Percentiles rank a stretch among this genome's conserved stretches.
phyloP scores from a whole-genome alignment of 2,797 vertebrate species.

The Esox masquinongy region DNA sequence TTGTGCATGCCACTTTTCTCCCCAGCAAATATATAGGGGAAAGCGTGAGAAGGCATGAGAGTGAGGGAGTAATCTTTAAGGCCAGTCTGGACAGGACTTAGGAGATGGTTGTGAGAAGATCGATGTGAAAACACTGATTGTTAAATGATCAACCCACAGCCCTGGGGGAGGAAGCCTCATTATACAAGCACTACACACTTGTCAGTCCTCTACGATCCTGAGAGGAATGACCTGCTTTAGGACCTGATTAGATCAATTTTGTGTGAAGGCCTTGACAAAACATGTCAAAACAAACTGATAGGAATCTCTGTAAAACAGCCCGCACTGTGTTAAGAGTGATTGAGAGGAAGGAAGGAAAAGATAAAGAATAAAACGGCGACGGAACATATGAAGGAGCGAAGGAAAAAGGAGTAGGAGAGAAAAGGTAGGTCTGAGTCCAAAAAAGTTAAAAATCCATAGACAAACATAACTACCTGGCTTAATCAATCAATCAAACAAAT shows the following conservation, averaged over 20 bases:
- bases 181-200: neutral
- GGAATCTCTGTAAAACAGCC: neutral
- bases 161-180: neutral
- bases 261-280: neutral
- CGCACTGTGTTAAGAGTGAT: too few species aligned
- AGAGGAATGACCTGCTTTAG: neutral
- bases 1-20: neutral
- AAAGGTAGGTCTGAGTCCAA: neutral
- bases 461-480: too few species aligned
- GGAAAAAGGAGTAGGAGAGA: neutral
- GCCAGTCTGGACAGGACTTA: conserved; percentile 7
- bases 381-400: neutral
- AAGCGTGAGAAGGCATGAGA: neutral
- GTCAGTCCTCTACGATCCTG: neutral
- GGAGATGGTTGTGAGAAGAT: neutral
- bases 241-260: neutral
- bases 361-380: neutral
- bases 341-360: too few species aligned
- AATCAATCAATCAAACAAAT: neutral
- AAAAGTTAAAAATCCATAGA: too few species aligned
- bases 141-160: neutral
- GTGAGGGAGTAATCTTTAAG: neutral
- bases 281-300: neutral
- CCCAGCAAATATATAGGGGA: neutral
- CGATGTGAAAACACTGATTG: neutral